These are phyloP conservation scores for Eristalis arbustorum DNA, from an alignment of 2,888 invertebrate genomes.

Conservation along the genomic window DNA sequence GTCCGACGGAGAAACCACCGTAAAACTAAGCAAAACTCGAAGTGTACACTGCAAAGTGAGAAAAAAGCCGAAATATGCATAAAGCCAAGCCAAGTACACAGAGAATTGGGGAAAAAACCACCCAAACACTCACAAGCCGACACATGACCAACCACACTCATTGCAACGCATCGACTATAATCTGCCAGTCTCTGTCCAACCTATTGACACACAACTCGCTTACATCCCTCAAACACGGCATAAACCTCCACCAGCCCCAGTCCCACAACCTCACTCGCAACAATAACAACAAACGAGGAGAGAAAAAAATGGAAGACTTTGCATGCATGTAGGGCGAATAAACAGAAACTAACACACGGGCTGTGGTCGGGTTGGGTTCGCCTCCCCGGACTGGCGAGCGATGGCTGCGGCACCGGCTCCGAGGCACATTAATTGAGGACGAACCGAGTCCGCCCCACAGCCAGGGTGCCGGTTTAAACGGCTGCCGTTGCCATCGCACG, in stretches of 20 bases:
- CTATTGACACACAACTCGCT: slow-evolving; percentile 36
- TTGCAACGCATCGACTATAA: slow-evolving; percentile 36
- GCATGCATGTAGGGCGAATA: not conserved
- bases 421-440: too few species aligned
- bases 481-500: slow-evolving; percentile 46
- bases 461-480: slow-evolving; percentile 11
- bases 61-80: not conserved
- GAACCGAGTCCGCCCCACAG: too few species aligned
- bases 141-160: slow-evolving; percentile 32
- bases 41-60: not conserved
- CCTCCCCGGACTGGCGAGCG: not conserved
- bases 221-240: slow-evolving; percentile 21
- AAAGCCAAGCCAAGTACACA: slow-evolving; percentile 5
- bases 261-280: slow-evolving; percentile 17
- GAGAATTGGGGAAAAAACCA: slow-evolving; percentile 12
- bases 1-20: not conserved
- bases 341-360: slow-evolving; percentile 13
- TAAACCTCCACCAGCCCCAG: slow-evolving; percentile 27
- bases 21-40: not conserved
- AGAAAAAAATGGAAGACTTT: not conserved
- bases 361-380: not conserved
- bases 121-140: not conserved
- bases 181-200: not conserved
- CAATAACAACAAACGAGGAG: slow-evolving; percentile 4
- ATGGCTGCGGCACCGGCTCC: not conserved